These are phyloP conservation scores for Crenuchus spilurus DNA, from an alignment of 2,797 vertebrate species.

Conservation along the genomic window DNA sequence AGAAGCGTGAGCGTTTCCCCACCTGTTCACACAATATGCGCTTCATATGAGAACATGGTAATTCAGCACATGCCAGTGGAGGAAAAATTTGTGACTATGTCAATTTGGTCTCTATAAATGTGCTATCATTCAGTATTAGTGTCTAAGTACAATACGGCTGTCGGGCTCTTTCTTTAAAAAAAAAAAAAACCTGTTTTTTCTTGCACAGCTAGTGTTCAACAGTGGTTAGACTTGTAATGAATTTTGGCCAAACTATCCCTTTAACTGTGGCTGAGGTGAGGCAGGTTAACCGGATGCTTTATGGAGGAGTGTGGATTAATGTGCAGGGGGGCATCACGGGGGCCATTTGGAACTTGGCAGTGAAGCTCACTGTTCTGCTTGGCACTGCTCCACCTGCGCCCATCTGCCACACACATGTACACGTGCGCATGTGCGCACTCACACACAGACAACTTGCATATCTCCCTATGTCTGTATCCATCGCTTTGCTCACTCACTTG, in stretches of 20 bases:
- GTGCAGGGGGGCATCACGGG: conserved; percentile 3
- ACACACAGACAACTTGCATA: neutral
- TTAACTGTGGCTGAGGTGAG: neutral
- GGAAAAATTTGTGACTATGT: no score
- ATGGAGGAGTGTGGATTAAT: conserved; percentile 33
- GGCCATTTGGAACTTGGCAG: conserved; percentile 45
- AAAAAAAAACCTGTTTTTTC: neutral
- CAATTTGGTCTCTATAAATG: no score
- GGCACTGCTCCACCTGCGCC: conserved; percentile 70
- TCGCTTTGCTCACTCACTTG: no score
- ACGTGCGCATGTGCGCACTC: neutral
- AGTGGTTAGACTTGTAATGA: neutral
- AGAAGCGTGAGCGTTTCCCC: no score
- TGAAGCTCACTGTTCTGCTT: conserved; percentile 36
- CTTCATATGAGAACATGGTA: no score
- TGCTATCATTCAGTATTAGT: no score
- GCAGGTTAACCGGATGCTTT: conserved; percentile 34
- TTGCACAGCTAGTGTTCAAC: neutral
- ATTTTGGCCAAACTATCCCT: neutral
- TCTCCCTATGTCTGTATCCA: no score
- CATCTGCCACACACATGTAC: conserved; percentile 68
- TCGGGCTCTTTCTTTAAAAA: neutral
- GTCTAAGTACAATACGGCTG: no score
- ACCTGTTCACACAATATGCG: no score
- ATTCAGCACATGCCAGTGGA: no score